Evolutionary conservation across 2,113 vertebrate genomes (phyloP), one percentile per base, ranked within the genome.

Genomic region (Tringa solitaria): DNA sequence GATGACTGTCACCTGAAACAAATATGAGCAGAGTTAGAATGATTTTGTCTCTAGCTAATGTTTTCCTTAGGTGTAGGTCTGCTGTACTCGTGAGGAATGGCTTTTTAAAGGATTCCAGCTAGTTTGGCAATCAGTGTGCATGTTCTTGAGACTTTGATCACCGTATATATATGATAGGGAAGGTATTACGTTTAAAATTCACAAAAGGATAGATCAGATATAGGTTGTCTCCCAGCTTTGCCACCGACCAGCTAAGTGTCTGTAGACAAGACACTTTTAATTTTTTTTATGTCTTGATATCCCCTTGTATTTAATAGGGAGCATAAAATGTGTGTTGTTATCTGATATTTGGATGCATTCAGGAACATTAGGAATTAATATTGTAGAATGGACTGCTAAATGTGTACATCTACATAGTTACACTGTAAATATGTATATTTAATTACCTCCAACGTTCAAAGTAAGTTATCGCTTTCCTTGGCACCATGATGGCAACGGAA

Each of bases 101-200:
- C 19, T 92, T 78, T 46, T 59, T 33, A 37, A 17, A 75, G 45
- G 35, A 64, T 68, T 81, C 35, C 70, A 48, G 56, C 21, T 53
- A 10, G 6, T 64, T 23, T 48, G 89, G 61, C 72, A 56, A 35
- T 57, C 37, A 63, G 46, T 4, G 7, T 70, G 41, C 6, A 30
- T 60, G 61, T 57, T 68, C 45, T 46, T 87, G 57, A 87, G 61
- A 9, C 59, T 79, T 39, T 87, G 82, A 73, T 93, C 50, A 35
- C 10, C 0, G 0, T 39, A 22, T 14, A 3, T 2, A 5, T 39
- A 8, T 48, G 43, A 14, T 12, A 16, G 46, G 30, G 53, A 53
- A 86, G 32, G 82, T 16, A 76, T 63, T n/a, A 57, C 11, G 16
- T 87, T 81, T 87, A 57, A 81, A 70, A 63, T 26, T 86, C 64